These are phyloP conservation scores for Synergus laeviventris DNA, from an alignment of 2,888 invertebrate genomes.

Conservation along the genomic window DNA sequence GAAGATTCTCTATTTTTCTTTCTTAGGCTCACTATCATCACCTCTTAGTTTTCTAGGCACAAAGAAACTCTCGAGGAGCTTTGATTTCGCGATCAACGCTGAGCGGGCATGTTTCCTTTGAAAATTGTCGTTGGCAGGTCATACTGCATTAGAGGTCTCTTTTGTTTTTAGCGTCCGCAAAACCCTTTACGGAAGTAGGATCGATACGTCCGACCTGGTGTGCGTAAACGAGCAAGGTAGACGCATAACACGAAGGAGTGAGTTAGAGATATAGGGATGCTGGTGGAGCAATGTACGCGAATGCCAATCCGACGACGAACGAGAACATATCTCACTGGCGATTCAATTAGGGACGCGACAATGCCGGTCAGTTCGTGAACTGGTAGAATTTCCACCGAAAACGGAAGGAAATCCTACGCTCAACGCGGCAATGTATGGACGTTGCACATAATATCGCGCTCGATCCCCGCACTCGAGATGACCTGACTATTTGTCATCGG, in stretches of 20 bases:
- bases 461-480: constrained; percentile 53
- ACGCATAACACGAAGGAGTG: constrained; percentile 31
- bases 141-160: constrained; percentile 16
- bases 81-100: neutral
- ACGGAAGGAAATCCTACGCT: constrained; percentile 69
- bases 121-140: constrained; percentile 12
- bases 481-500: constrained; percentile 66
- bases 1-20: neutral
- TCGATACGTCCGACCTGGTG: constrained; percentile 22
- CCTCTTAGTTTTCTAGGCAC: neutral
- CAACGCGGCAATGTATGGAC: constrained; percentile 61
- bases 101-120: constrained; percentile 9
- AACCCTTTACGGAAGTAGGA: constrained; percentile 15
- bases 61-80: neutral
- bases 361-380: constrained; percentile 47
- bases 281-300: constrained; percentile 44
- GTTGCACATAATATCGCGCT: constrained; percentile 62
- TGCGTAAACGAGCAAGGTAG: constrained; percentile 16
- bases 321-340: constrained; percentile 45
- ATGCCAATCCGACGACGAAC: constrained; percentile 25
- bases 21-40: neutral
- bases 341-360: constrained; percentile 57
- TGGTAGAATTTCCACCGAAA: constrained; percentile 58
- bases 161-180: constrained; percentile 6
- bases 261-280: constrained; percentile 48